Evolutionary conservation across 2,888 invertebrate species (phyloP), one percentile per base, ranked within the genome.

Genomic region (Dendrolimus houi): DNA sequence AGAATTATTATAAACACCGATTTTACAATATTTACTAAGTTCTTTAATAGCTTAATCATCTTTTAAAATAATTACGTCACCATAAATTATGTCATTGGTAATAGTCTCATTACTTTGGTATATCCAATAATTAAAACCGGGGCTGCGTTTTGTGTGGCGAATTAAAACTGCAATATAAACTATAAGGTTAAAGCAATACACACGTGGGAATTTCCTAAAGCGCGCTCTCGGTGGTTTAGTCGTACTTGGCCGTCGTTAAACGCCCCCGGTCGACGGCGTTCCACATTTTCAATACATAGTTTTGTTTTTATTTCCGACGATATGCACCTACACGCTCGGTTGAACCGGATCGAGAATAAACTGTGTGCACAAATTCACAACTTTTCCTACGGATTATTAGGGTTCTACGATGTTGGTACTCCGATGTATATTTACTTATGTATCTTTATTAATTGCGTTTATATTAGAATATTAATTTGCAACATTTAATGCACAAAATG

Each of bases 281-380:
- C 57, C 54, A 54, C 57, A 57, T 54, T 57, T 57, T 57, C 54
- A 54, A 57, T 57, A 57, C 54, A 52, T 54, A 13, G 41, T 57
- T 57, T 57, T 57, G 57, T 57, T 57, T 57, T 57, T 42, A 47
- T 57, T 57, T 52, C 54, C 47, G 57, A 41, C 54, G 56, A 56
- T 56, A 56, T 56, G 53, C 56, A 56, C 52, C 52, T 52, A 56
- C 56, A 41, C 52, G 56, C 52, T 47, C 12, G 47, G 47, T 2
- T 47, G 47, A 47, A 47, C 47, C 47, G 47, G 47, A 47, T 47
- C 47, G 10, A 47, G 47, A 47, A 47, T 47, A 47, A 47, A 54
- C 40, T 54, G 17, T 54, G 54, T 54, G 47, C 47, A 47, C 47
- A 47, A 47, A 47, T 47, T 2, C 47, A 10, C 9, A 47, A 12